These are phyloP conservation scores for Acanthurus leucopareius DNA, from an alignment of 2,797 vertebrate species.

Conservation along the genomic window DNA sequence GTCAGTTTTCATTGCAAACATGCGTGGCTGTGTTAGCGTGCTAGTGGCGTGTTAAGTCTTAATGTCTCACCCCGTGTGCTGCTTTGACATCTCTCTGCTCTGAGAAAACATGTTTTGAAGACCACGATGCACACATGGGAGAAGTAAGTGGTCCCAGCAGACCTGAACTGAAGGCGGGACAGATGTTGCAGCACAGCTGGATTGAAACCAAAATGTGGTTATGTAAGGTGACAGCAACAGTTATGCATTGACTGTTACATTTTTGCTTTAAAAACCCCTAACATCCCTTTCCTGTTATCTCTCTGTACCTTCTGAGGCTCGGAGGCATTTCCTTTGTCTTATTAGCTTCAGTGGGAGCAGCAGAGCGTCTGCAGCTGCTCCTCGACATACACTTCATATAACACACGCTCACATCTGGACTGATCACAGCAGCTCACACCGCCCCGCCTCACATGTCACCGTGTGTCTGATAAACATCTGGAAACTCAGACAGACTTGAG, in stretches of 20 bases:
- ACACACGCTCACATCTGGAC: slow-evolving; percentile 49
- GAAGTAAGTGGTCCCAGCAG: slow-evolving; percentile 14
- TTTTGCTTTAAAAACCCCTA: background rate
- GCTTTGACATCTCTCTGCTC: background rate
- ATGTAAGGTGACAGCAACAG: slow-evolving; percentile 11
- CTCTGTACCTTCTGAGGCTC: background rate
- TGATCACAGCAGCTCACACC: slow-evolving; percentile 5
- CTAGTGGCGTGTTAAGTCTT: background rate
- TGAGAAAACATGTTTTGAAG: slow-evolving; percentile 6
- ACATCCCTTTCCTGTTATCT: background rate
- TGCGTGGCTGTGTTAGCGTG: background rate
- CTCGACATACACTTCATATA: background rate
- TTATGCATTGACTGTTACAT: background rate
- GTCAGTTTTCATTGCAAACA: background rate
- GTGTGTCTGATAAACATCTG: background rate
- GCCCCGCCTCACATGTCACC: background rate
- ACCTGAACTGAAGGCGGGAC: background rate
- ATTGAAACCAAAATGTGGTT: background rate
- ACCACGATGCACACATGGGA: no score
- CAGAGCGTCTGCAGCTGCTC: slow-evolving; percentile 45
- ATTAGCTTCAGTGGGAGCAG: slow-evolving; percentile 14
- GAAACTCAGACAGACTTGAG: background rate
- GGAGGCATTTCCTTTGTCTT: slow-evolving; percentile 60
- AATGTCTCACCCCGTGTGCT: background rate
- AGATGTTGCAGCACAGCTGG: slow-evolving; percentile 31